Evolutionary conservation across 2,888 invertebrate species (phyloP), one percentile per base, ranked within the genome.

Genomic region (Anticlea derivata): DNA sequence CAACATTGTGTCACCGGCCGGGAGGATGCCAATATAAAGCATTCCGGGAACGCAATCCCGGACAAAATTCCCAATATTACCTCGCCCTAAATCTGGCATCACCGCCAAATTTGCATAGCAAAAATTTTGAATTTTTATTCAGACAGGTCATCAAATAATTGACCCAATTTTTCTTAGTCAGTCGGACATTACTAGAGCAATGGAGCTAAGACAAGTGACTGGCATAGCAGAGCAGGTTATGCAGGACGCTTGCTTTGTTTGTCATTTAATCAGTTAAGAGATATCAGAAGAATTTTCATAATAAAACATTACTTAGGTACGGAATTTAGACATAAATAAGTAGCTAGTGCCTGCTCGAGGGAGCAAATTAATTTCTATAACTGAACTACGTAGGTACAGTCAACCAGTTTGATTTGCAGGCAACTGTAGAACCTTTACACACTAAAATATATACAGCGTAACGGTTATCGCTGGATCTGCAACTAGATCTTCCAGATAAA

Each of bases 11-110:
- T 49, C 68, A 51, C 64, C 61, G 55, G 52, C 5, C 61, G 65
- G 49, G 57, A 50, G 58, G 66, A 78, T 78, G 75, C 75, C 77
- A 77, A 77, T 77, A 77, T 65, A 65, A 67, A 61, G 66, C 68
- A 80, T 81, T 77, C 75, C 73, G 13, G 63, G 66, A 68, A 66
- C 63, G 67, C 62, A 60, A 73, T 74, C 61, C 61, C 45, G 62
- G 57, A 33, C 56, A 50, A 47, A 53, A 40, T 55, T 62, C 55
- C 60, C 62, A 55, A 68, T 71, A 72, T 68, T 63, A 66, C 61
- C 60, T 57, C 12, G 38, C 40, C 41, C 40, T 50, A 55, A 57
- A 58, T 38, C 43, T 51, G 20, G 38, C 43, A 59, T 55, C 56
- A 60, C 29, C 53, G 52, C 43, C 59, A 52, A 58, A 66, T 57